These are phyloP conservation scores for Drosophila saltans DNA, from an alignment of 1,140 invertebrate genomes.

Conservation along the genomic window DNA sequence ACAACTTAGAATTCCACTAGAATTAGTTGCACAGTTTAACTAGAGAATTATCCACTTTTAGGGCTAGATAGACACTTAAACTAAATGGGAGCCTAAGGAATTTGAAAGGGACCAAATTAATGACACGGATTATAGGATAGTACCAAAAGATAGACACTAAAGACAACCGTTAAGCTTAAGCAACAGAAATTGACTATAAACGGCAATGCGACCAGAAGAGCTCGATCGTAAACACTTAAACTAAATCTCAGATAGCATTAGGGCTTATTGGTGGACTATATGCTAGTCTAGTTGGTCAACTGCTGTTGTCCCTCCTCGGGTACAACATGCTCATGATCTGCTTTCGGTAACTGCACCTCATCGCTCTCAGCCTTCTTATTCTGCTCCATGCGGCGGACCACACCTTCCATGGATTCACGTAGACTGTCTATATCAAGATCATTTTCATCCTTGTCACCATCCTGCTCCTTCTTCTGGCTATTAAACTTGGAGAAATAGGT, in stretches of 20 bases:
- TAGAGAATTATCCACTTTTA: conserved; percentile 56
- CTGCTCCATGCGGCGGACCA: conserved; percentile 60
- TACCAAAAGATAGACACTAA: conserved; percentile 48
- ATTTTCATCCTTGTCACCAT: conserved; percentile 65
- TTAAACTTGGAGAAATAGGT: conserved; percentile 92
- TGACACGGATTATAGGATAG: conserved; percentile 40
- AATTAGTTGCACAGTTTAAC: conserved; percentile 41
- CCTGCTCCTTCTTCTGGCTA: conserved; percentile 59
- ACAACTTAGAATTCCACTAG: conserved; percentile 44
- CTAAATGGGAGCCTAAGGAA: conserved; percentile 33
- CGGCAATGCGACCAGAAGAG: conserved; percentile 71
- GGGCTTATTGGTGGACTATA: conserved; percentile 20
- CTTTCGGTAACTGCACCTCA: conserved; percentile 39
- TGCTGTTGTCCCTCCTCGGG: conserved; percentile 60
- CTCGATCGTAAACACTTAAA: conserved; percentile 72
- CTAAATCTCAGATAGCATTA: conserved; percentile 75
- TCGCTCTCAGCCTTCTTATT: conserved; percentile 53
- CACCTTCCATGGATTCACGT: conserved; percentile 75
- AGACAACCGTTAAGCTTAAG: conserved; percentile 60
- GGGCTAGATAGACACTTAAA: conserved; percentile 48
- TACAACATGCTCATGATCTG: conserved; percentile 66
- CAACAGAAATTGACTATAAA: conserved; percentile 68
- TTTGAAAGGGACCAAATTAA: conserved; percentile 1
- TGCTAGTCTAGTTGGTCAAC: conserved; percentile 59
- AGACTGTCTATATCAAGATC: conserved; percentile 69